phyloP scores from a whole-genome alignment of 2,797 vertebrate genomes.

The Balearica regulorum region DNA sequence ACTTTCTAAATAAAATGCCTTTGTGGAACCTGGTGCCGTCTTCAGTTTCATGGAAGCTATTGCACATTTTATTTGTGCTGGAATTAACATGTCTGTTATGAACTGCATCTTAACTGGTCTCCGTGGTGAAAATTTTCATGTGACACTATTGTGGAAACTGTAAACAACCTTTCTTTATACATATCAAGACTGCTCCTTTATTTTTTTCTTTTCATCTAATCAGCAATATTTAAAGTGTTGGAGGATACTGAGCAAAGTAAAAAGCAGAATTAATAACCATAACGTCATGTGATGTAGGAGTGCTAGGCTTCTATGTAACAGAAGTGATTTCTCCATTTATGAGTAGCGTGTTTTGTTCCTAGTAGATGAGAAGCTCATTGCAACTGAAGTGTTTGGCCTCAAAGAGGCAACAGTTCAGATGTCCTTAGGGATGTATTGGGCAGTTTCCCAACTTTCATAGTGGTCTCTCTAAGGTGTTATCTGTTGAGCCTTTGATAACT shows the following conservation, averaged over 20 bases:
- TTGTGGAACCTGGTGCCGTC: constrained; percentile 13
- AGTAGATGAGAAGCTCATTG: not conserved
- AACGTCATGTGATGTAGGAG: not conserved
- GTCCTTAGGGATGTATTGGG: not conserved
- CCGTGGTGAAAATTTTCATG: not conserved
- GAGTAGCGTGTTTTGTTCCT: not conserved
- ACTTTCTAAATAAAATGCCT: not conserved
- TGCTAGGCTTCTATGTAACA: not conserved
- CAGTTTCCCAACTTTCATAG: not conserved
- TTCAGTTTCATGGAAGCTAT: not conserved
- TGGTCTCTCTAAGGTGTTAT: not conserved
- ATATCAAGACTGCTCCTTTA: not conserved
- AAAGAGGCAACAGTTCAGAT: not conserved
- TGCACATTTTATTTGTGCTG: not conserved
- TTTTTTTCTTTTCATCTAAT: not conserved
- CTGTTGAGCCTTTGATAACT: not conserved
- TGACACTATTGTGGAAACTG: not conserved
- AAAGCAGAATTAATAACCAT: not conserved
- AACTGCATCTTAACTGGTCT: not conserved
- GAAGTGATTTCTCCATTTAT: not conserved
- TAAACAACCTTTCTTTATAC: not conserved
- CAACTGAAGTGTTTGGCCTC: not conserved
- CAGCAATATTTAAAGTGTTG: not conserved
- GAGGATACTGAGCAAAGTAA: not conserved
- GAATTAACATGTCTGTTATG: not conserved